phyloP scores from a whole-genome alignment of 1,140 invertebrate genomes.

The Idris sp. region DNA sequence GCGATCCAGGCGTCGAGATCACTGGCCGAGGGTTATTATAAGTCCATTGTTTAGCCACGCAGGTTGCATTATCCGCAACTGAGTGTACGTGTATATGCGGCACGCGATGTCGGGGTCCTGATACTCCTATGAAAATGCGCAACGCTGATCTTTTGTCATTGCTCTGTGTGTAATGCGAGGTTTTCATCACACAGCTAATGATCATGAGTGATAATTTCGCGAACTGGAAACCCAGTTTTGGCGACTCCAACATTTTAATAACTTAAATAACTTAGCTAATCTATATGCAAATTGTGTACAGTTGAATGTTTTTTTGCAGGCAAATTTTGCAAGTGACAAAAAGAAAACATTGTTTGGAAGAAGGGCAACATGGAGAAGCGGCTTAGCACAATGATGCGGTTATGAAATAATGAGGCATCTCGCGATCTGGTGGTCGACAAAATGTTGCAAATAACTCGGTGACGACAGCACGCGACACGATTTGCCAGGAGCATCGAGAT shows the following conservation, averaged over 20 bases:
- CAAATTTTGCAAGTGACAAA: no score
- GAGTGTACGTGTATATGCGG: conserved; percentile 43
- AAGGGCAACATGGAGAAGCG: conserved; percentile 46
- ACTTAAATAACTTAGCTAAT: no score
- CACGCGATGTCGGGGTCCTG: conserved; percentile 55
- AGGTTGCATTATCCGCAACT: conserved; percentile 56
- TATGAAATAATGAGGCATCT: conserved; percentile 59
- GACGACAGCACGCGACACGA: conserved; percentile 61
- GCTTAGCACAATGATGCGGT: conserved; percentile 47
- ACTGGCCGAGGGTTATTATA: conserved; percentile 63
- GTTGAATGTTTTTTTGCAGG: no score
- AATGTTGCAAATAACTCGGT: conserved; percentile 50
- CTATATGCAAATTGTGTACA: no score
- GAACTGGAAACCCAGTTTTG: conserved; percentile 29
- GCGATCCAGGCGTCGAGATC: conserved; percentile 62
- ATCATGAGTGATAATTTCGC: conserved; percentile 38
- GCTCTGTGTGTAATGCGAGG: conserved; percentile 19
- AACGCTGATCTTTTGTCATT: conserved; percentile 48
- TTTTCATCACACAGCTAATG: conserved; percentile 47
- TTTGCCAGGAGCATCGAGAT: conserved; percentile 67
- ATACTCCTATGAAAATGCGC: conserved; percentile 49
- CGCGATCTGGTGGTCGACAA: conserved; percentile 26
- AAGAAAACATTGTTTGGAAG: no score
- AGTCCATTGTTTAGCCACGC: conserved; percentile 55
- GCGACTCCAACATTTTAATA: no score